Conservation (phyloP, 2,888 invertebrate genomes). For the Ectemnius lituratus region DNA sequence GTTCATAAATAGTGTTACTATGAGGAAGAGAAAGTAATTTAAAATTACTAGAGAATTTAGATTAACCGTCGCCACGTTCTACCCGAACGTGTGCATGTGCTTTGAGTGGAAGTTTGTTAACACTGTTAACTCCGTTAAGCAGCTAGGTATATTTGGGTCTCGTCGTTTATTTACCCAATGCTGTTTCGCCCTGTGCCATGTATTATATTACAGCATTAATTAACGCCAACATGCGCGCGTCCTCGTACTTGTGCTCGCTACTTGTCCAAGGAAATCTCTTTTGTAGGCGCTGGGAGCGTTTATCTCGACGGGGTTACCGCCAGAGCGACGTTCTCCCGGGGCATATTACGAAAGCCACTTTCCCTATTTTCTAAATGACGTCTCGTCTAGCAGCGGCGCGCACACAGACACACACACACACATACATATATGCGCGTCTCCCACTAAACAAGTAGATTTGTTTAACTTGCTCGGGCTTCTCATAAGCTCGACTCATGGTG, state of each 20-base stretch:
- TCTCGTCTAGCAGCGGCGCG: too few species aligned
- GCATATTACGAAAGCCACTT: conserved; percentile 1
- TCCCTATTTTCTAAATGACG: neutral
- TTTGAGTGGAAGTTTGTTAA: conserved; percentile 41
- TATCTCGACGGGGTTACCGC: too few species aligned
- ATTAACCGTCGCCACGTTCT: conserved; percentile 23
- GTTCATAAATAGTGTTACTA: too few species aligned
- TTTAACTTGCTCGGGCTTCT: neutral
- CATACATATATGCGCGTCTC: neutral
- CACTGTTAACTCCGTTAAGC: conserved; percentile 24
- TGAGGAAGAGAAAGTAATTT: conserved; percentile 25
- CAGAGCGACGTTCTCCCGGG: neutral
- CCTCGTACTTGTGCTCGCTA: neutral
- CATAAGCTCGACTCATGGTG: neutral
- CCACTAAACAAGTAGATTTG: conserved; percentile 1
- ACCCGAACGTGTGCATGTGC: conserved; percentile 12
- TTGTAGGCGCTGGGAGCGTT: too few species aligned
- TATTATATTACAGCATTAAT: conserved; percentile 23
- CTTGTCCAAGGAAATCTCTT: neutral
- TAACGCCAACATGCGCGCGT: conserved; percentile 6
- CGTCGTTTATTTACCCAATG: conserved; percentile 14
- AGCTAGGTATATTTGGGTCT: conserved; percentile 7
- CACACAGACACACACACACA: too few species aligned
- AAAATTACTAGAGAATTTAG: conserved; percentile 46
- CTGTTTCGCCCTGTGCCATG: neutral